These are phyloP conservation scores for Engraulis encrasicolus DNA, from an alignment of 2,113 vertebrate genomes.

Conservation along the genomic window DNA sequence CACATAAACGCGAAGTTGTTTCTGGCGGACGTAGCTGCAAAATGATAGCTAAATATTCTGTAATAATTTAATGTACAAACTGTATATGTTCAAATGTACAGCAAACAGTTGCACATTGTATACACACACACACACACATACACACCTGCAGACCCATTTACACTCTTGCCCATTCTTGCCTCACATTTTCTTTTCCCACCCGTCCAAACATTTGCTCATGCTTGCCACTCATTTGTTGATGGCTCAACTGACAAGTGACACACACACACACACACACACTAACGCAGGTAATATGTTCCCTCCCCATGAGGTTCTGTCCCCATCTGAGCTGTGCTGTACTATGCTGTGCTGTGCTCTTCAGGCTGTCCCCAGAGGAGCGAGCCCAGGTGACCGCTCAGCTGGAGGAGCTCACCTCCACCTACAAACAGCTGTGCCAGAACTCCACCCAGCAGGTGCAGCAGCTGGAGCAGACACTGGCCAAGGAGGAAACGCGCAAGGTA, in stretches of 20 bases:
- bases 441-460: slow-evolving; percentile 88
- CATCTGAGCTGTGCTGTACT: no score
- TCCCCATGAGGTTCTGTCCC: neutral
- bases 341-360: slow-evolving; percentile 56
- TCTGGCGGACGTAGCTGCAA: no score
- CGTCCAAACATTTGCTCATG: no score
- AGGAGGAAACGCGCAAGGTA: slow-evolving; percentile 95
- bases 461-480: slow-evolving; percentile 88
- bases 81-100: no score
- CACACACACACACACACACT: slow-evolving; percentile 9
- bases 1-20: no score
- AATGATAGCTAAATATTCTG: no score
- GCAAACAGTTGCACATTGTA: no score
- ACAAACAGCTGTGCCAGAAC: slow-evolving; percentile 83
- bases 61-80: no score
- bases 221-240: no score
- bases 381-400: slow-evolving; percentile 83
- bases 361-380: slow-evolving; percentile 86
- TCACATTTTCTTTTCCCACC: no score
- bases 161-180: no score
- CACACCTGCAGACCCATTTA: neutral
- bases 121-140: neutral
- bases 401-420: slow-evolving; percentile 81
- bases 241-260: slow-evolving; percentile 11
- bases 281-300: neutral